Evolutionary conservation across 1,140 invertebrate species (phyloP), one percentile per base, ranked within the genome.

Genomic region (Achroia grisella): DNA sequence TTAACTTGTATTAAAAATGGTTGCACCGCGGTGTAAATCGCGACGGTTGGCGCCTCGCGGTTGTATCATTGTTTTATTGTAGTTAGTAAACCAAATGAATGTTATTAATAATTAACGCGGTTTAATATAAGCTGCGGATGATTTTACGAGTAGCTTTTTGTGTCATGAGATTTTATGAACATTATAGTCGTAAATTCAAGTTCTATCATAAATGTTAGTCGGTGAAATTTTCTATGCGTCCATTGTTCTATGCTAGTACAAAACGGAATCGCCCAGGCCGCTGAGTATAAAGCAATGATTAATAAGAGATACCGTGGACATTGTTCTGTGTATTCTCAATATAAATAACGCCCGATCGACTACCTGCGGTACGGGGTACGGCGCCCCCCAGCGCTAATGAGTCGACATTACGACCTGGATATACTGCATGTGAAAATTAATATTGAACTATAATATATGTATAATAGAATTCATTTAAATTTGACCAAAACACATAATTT

Each of bases 361-460:
- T 72, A 72, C 71, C 66, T 76, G 59, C 47, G 50, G 32, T 23
- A 23, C 17, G 17, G 17, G 17, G 17, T 2, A 42, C 36, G 55
- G 68, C 73, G 62, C 71, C 73, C 70, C 72, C 67, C 55, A 66
- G 62, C 34, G 71, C 56, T 80, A 78, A 81, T 74, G 73, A 71
- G 73, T 49, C 56, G 51, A 65, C 54, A 62, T 61, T 65, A 71
- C 28, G 41, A 28, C 6, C 11, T 44, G 36, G 10, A 27, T 13
- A 35, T 14, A 35, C 33, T n/a, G n/a, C n/a, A n/a, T 23, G 17
- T 23, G 17, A 23, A 23, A 23, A 23, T 23, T 23, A 23, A 3
- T 3, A 23, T 6, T 23, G 6, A 23, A 6, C 17, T 23, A 2
- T 23, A 23, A 23, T 23, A 23, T 6, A 23, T 23, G 6, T 6